phyloP scores from a whole-genome alignment of 2,113 vertebrate genomes.

The Ailuropoda melanoleuca region DNA sequence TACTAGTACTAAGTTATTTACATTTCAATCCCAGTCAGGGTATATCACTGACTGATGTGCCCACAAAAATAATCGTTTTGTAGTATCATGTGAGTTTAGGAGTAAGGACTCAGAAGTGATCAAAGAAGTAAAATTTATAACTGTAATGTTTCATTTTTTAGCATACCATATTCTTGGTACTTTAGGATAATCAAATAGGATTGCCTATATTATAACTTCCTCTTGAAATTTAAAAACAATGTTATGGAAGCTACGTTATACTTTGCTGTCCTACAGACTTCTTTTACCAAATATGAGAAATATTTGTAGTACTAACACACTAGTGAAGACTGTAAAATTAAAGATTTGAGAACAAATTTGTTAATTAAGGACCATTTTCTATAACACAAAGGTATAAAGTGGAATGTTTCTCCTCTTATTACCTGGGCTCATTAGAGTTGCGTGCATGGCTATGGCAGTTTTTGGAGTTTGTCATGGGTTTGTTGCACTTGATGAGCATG shows the following conservation, averaged over 20 bases:
- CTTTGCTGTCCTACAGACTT: slow-evolving; percentile 25
- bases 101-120: not conserved
- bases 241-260: not conserved
- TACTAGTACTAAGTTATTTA: not conserved
- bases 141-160: not conserved
- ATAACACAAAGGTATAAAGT: slow-evolving; percentile 13
- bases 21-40: not conserved
- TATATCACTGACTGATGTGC: not conserved
- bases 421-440: not conserved
- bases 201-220: not conserved
- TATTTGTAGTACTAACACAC: slow-evolving; percentile 25
- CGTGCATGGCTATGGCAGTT: not conserved
- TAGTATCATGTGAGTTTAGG: not conserved
- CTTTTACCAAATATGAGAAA: slow-evolving; percentile 36
- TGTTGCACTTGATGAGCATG: slow-evolving; percentile 69
- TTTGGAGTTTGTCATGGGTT: slow-evolving; percentile 45
- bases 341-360: slow-evolving; percentile 58
- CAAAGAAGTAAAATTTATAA: not conserved
- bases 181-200: not conserved
- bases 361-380: slow-evolving; percentile 66
- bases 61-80: not conserved
- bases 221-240: slow-evolving; percentile 39
- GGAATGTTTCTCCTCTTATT: not conserved
- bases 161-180: not conserved
- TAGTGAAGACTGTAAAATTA: slow-evolving; percentile 49